Evolutionary conservation across 1,140 invertebrate genomes (phyloP).

Genomic region (Drosophila biarmipes): DNA sequence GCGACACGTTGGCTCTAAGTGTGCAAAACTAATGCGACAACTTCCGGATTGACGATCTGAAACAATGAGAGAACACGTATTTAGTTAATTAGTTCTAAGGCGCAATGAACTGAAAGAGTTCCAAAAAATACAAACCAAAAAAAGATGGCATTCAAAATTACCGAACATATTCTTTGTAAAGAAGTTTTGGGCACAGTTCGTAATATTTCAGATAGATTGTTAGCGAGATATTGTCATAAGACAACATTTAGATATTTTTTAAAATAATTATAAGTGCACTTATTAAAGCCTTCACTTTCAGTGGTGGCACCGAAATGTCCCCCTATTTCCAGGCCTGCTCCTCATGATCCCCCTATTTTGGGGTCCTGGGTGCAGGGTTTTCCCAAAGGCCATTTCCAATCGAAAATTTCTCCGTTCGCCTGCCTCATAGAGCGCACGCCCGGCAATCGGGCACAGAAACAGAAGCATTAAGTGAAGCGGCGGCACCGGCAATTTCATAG

Average conservation of each 20-base stretch:
- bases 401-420: not conserved
- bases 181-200: too few relatives aligned
- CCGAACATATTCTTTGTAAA: not conserved
- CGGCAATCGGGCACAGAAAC: not conserved
- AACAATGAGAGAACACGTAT: not conserved
- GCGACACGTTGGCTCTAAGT: conserved; percentile 68
- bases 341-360: too few relatives aligned
- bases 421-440: not conserved
- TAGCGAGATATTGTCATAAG: too few relatives aligned
- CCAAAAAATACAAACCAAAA: conserved; percentile 74
- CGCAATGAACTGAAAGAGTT: conserved; percentile 78
- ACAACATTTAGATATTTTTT: too few relatives aligned
- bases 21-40: conserved; percentile 55
- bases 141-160: conserved; percentile 71
- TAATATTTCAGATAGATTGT: too few relatives aligned
- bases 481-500: conserved; percentile 19
- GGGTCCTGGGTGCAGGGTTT: not conserved
- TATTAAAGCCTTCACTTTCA: too few relatives aligned
- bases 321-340: too few relatives aligned
- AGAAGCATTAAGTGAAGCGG: not conserved
- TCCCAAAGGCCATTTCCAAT: not conserved
- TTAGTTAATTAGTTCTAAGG: conserved; percentile 28
- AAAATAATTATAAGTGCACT: too few relatives aligned
- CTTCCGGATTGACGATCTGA: not conserved
- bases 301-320: too few relatives aligned